Percentiles rank a stretch among this genome's conserved stretches.
Evolutionary conservation across 2,888 invertebrate genomes (phyloP).

Genomic region (Drosophila ustulata): DNA sequence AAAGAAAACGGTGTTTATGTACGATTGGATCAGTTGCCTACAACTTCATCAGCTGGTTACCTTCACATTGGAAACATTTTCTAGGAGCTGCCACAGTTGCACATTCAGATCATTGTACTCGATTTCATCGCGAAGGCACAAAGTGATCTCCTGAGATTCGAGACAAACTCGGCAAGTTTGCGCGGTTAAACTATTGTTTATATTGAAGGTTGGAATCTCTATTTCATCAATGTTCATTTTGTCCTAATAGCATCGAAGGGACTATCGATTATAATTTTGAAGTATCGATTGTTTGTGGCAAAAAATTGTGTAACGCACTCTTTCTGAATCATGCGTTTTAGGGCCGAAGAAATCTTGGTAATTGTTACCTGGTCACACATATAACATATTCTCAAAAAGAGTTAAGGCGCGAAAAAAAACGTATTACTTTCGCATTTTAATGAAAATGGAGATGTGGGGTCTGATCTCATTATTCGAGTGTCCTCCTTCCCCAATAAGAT

Average conservation of each 20-base stretch:
- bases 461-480: too few relatives aligned
- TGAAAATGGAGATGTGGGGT: too few relatives aligned
- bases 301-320: too few relatives aligned
- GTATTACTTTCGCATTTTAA: too few relatives aligned
- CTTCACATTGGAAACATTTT: constrained; percentile 71
- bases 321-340: too few relatives aligned
- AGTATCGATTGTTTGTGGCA: too few relatives aligned
- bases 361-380: too few relatives aligned
- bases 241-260: not conserved
- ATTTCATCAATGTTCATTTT: constrained; percentile 36
- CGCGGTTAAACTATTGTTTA: constrained; percentile 12
- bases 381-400: too few relatives aligned
- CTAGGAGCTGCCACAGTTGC: constrained; percentile 69
- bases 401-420: too few relatives aligned
- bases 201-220: constrained; percentile 8
- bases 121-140: constrained; percentile 78
- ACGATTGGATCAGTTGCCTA: not conserved
- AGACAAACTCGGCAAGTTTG: constrained; percentile 78
- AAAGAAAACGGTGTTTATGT: not conserved
- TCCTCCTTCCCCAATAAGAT: too few relatives aligned
- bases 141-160: constrained; percentile 55
- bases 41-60: constrained; percentile 47
- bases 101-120: constrained; percentile 69
- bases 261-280: too few relatives aligned
- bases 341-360: too few relatives aligned